These are phyloP conservation scores for Aspidiotus rigidus DNA, from an alignment of 2,888 invertebrate genomes.

Conservation along the genomic window DNA sequence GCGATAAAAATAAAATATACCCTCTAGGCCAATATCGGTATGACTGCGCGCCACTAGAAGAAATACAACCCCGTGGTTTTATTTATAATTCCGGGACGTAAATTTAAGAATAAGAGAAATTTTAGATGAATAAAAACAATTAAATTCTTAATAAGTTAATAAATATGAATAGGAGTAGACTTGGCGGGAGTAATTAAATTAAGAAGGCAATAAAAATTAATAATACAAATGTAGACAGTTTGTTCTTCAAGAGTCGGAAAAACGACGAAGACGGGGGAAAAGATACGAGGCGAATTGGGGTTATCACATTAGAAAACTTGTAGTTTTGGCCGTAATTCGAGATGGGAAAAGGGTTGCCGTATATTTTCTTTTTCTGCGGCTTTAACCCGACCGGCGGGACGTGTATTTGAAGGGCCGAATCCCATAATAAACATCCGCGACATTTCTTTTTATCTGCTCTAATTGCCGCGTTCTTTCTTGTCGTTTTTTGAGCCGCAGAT, in stretches of 20 bases:
- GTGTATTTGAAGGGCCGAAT: constrained; percentile 17
- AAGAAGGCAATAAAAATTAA: constrained; percentile 32
- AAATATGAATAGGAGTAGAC: constrained; percentile 30
- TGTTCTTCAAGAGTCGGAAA: constrained; percentile 7
- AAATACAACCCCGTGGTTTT: constrained; percentile 25
- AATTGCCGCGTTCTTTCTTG: constrained; percentile 18
- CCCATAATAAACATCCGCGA: constrained; percentile 33
- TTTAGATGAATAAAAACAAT: constrained; percentile 30
- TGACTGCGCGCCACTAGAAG: constrained; percentile 6
- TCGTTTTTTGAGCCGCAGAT: no score
- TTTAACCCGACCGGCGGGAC: not conserved
- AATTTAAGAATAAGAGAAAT: constrained; percentile 33
- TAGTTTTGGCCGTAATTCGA: constrained; percentile 25
- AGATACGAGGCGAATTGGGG: constrained; percentile 5
- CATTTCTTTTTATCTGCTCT: constrained; percentile 29
- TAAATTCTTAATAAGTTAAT: constrained; percentile 33
- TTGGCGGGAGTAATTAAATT: constrained; percentile 28
- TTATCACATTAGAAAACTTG: constrained; percentile 24
- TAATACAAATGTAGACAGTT: constrained; percentile 30
- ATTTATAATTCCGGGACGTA: constrained; percentile 30
- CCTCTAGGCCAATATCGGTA: constrained; percentile 28
- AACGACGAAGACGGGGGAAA: not conserved
- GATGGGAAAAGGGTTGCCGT: constrained; percentile 23
- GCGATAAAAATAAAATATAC: constrained; percentile 32
- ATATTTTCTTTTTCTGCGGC: constrained; percentile 15